Conservation (phyloP, 2,888 invertebrate species). For the Beris morrisii region DNA sequence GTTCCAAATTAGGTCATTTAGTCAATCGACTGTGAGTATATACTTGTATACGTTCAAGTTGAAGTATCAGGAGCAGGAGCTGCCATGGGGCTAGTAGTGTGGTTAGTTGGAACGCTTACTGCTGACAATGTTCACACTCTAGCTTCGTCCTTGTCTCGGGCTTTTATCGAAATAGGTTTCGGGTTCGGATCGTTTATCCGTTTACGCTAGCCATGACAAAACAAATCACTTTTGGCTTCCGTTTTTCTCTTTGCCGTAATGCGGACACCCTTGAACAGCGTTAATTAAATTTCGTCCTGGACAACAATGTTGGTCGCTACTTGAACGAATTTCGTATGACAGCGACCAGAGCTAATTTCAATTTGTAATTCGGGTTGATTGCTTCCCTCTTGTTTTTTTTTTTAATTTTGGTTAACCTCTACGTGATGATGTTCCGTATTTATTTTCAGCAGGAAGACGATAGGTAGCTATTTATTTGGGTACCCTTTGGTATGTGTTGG, state of each 20-base stretch:
- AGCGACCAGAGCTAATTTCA: slow-evolving; percentile 24
- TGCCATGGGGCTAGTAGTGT: background rate
- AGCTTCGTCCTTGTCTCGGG: slow-evolving; percentile 1
- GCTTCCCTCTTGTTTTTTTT: slow-evolving; percentile 11
- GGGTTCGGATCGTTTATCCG: slow-evolving; percentile 6
- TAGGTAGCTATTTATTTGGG: no score
- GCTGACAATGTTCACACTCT: slow-evolving; percentile 5
- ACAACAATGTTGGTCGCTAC: slow-evolving; percentile 4
- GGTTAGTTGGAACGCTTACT: no score
- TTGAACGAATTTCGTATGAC: slow-evolving; percentile 10
- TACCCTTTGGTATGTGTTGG: no score
- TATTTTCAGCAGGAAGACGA: no score
- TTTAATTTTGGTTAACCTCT: slow-evolving; percentile 21
- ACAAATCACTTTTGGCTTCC: slow-evolving; percentile 9
- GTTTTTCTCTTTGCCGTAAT: background rate
- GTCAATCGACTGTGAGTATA: slow-evolving; percentile 18
- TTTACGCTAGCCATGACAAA: slow-evolving; percentile 8
- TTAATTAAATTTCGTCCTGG: slow-evolving; percentile 26
- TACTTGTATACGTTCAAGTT: background rate
- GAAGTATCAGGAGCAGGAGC: background rate
- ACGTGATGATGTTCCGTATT: slow-evolving; percentile 14
- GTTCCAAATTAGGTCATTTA: slow-evolving; percentile 25
- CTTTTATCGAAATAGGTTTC: slow-evolving; percentile 1
- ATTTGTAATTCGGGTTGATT: slow-evolving; percentile 26
- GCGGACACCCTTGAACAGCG: slow-evolving; percentile 1